Evolutionary conservation across 2,113 vertebrate genomes (phyloP).

Genomic region (Anser cygnoides): DNA sequence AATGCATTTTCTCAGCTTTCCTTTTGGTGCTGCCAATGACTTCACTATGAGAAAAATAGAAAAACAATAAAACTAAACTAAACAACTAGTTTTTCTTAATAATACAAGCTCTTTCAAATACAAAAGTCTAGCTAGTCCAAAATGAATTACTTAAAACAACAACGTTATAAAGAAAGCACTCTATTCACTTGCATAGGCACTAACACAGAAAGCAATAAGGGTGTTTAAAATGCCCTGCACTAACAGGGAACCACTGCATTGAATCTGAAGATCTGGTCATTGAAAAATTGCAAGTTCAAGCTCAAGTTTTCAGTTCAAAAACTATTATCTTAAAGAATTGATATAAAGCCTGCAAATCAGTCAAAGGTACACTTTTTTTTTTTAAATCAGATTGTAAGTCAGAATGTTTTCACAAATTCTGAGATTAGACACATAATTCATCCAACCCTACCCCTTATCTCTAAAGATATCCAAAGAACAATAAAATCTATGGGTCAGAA

Average conservation of each 20-base stretch:
- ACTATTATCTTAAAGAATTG: background rate
- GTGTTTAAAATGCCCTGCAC: background rate
- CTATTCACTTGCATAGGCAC: background rate
- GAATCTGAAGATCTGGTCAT: background rate
- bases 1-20: background rate
- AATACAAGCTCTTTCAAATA: background rate
- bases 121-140: background rate
- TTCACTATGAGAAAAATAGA: background rate
- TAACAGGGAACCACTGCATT: background rate
- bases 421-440: background rate
- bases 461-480: background rate
- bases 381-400: background rate
- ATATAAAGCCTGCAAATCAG: background rate
- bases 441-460: background rate
- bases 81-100: background rate
- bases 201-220: background rate
- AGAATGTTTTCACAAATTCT: background rate
- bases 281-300: background rate
- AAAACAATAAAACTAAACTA: background rate
- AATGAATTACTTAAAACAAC: background rate
- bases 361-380: background rate
- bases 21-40: background rate
- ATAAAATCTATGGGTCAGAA: background rate
- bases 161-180: background rate
- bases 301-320: background rate